A percentile compares a stretch with the other conserved stretches of the same genome.
These are phyloP conservation scores for Mormyrops boulengeri DNA, from an alignment of 2,797 vertebrate genomes.

Conservation along the genomic window DNA sequence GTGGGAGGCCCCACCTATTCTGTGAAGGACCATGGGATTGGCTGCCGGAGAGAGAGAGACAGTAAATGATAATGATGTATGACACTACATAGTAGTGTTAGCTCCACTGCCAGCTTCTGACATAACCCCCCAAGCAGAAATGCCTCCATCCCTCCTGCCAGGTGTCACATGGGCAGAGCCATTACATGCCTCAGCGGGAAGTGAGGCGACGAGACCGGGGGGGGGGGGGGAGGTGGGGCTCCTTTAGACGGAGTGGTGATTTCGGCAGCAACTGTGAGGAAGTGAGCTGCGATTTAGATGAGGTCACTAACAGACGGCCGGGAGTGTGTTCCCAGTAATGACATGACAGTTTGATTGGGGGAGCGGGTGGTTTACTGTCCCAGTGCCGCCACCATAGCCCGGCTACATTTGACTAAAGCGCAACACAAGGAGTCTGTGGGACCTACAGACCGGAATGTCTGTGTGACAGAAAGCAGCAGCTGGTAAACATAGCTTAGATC, in stretches of 20 bases:
- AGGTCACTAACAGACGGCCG: background rate
- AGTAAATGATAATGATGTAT: constrained; percentile 26
- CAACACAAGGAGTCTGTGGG: constrained; percentile 31
- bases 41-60: background rate
- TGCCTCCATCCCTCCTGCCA: background rate
- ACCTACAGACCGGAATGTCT: constrained; percentile 52
- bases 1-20: background rate
- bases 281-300: background rate
- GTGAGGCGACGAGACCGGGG: constrained; percentile 46
- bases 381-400: background rate
- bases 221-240: background rate
- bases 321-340: background rate
- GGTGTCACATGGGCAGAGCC: constrained; percentile 29
- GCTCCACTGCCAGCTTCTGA: constrained; percentile 43
- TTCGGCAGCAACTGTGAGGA: background rate
- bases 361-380: background rate
- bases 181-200: constrained; percentile 68
- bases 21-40: background rate
- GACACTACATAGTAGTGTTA: constrained; percentile 71
- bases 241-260: background rate
- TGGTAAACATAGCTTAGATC: constrained; percentile 67
- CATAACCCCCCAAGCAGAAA: constrained; percentile 33
- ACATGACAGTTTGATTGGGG: background rate
- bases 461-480: constrained; percentile 66
- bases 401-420: constrained; percentile 14